Percentiles rank a stretch among this genome's conserved stretches.
Conservation (phyloP, 1,140 invertebrate genomes). For the Conus betulinus region DNA sequence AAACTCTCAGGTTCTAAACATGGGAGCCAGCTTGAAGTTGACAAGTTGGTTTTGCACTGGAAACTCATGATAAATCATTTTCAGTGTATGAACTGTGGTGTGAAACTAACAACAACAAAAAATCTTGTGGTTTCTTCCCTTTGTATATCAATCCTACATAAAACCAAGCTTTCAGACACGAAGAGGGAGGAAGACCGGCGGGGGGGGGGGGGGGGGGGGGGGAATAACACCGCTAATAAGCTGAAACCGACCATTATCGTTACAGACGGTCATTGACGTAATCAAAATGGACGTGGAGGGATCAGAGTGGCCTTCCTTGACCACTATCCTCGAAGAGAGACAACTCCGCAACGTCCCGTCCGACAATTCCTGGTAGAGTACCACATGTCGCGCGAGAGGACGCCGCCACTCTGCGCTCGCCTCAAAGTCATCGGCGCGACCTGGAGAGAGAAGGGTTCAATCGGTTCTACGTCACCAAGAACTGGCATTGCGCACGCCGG, state of each 20-base stretch:
- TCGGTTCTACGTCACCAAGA: slow-evolving; percentile 17
- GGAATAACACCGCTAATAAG: no score
- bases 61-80: no score
- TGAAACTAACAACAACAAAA: no score
- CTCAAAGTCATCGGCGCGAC: background rate
- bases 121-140: no score
- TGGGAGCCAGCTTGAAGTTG: no score
- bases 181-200: no score
- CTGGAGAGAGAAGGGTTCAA: background rate
- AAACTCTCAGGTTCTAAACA: no score
- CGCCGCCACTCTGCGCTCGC: background rate
- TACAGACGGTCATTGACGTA: slow-evolving; percentile 4
- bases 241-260: background rate
- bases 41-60: no score
- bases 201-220: no score
- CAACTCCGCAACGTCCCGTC: background rate
- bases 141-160: no score
- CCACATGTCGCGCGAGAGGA: background rate
- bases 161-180: no score
- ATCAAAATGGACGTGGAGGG: slow-evolving; percentile 19
- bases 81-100: no score
- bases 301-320: background rate
- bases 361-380: slow-evolving; percentile 13
- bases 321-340: background rate
- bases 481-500: background rate